Evolutionary conservation across 2,113 vertebrate genomes (phyloP).

Genomic region (Arvicanthis niloticus): DNA sequence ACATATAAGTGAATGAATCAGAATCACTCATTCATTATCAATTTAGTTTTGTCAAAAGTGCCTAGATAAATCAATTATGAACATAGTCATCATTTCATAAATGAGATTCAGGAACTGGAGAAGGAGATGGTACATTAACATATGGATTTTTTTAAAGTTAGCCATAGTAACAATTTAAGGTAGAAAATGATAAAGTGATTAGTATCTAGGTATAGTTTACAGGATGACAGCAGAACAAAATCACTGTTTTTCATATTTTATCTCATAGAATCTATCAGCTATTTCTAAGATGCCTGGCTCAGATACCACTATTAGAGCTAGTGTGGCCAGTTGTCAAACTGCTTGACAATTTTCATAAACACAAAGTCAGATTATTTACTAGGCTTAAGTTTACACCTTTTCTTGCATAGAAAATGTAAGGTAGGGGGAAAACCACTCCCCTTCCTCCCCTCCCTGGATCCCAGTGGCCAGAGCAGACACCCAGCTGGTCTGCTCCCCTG

Average conservation of each 20-base stretch:
- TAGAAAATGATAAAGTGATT: neutral
- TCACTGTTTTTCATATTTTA: neutral
- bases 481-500: no score
- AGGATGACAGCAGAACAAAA: neutral
- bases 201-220: neutral
- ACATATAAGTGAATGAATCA: neutral
- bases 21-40: neutral
- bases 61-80: neutral
- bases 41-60: neutral
- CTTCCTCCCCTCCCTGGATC: no score
- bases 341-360: no score
- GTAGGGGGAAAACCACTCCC: no score
- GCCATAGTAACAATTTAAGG: neutral
- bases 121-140: neutral
- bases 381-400: no score
- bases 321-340: neutral
- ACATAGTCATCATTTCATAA: slow-evolving; percentile 6
- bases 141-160: neutral
- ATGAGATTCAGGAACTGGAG: neutral
- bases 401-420: no score
- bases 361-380: no score
- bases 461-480: no score
- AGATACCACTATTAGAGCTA: neutral
- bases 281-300: neutral
- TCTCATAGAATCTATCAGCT: neutral